Percentiles rank a stretch among this genome's conserved stretches.
Conservation (phyloP, 1,140 invertebrate genomes). For the Oscheius sp. region DNA sequence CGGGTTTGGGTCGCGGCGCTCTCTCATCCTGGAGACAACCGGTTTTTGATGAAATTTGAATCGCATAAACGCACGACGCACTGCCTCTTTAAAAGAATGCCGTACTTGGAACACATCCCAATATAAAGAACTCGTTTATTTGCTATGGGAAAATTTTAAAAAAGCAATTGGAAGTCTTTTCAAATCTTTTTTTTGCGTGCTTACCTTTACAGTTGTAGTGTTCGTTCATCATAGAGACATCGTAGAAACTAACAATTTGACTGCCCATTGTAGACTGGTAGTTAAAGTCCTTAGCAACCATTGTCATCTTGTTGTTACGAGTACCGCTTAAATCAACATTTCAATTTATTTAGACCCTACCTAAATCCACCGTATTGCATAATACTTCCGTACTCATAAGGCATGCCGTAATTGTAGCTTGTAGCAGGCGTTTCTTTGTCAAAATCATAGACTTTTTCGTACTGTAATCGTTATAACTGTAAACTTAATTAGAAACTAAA, state of each 20-base stretch:
- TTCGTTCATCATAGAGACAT: constrained; percentile 39
- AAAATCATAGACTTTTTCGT: constrained; percentile 17
- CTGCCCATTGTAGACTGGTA: constrained; percentile 41
- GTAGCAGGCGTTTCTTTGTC: constrained; percentile 34
- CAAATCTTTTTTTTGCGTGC: too few species aligned
- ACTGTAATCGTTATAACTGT: not conserved
- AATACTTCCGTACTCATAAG: constrained; percentile 41
- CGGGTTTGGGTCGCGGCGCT: too few species aligned
- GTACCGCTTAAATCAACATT: constrained; percentile 30
- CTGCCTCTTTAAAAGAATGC: too few species aligned
- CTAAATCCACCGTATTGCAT: constrained; percentile 35
- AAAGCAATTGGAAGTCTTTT: too few species aligned
- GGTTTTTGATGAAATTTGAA: too few species aligned
- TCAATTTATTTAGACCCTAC: too few species aligned
- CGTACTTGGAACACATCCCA: too few species aligned
- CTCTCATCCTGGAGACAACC: too few species aligned
- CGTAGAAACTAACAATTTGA: constrained; percentile 32
- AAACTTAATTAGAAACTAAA: not conserved
- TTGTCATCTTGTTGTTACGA: constrained; percentile 25
- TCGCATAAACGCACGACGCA: too few species aligned
- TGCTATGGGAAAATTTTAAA: too few species aligned
- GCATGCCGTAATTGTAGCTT: constrained; percentile 36
- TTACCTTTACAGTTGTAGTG: constrained; percentile 38
- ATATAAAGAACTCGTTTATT: too few species aligned
- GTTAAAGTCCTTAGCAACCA: constrained; percentile 29